Percentiles rank a stretch among this genome's conserved stretches.
Conservation (phyloP, 2,113 vertebrate genomes). For the Sprattus sprattus region DNA sequence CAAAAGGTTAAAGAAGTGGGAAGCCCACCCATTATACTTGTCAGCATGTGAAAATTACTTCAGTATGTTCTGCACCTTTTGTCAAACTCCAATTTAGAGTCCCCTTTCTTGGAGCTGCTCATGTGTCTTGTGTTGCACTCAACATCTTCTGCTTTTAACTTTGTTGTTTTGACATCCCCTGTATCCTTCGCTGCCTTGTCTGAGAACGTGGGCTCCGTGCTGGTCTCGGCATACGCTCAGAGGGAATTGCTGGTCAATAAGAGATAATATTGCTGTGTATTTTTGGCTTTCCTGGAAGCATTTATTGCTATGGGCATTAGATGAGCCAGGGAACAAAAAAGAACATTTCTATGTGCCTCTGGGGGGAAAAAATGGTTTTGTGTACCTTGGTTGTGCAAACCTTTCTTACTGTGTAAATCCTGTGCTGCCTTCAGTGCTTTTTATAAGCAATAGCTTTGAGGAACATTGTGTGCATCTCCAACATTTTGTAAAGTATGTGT, state of each 20-base stretch:
- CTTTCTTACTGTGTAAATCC: background rate
- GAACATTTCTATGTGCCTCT: background rate
- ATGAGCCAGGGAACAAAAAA: background rate
- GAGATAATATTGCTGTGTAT: background rate
- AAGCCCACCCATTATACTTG: background rate
- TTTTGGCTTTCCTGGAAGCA: background rate
- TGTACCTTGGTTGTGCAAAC: conserved; percentile 52
- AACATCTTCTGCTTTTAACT: background rate
- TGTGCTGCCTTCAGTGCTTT: conserved; percentile 50
- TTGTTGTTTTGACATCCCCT: background rate
- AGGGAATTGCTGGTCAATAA: conserved; percentile 25
- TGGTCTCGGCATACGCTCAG: background rate
- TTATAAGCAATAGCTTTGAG: conserved; percentile 33
- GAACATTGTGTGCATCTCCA: conserved; percentile 55
- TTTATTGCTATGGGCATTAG: background rate
- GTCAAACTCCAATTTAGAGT: background rate
- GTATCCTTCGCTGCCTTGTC: background rate
- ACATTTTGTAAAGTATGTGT: conserved; percentile 66
- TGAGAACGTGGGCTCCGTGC: conserved; percentile 4
- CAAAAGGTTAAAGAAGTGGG: background rate
- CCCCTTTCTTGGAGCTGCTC: background rate
- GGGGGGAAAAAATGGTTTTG: conserved; percentile 28
- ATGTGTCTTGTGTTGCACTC: background rate
- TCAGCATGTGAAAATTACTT: background rate
- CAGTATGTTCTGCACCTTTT: background rate